Evolutionary conservation across 2,113 vertebrate species (phyloP).

Genomic region (Odontophorus gujanensis): DNA sequence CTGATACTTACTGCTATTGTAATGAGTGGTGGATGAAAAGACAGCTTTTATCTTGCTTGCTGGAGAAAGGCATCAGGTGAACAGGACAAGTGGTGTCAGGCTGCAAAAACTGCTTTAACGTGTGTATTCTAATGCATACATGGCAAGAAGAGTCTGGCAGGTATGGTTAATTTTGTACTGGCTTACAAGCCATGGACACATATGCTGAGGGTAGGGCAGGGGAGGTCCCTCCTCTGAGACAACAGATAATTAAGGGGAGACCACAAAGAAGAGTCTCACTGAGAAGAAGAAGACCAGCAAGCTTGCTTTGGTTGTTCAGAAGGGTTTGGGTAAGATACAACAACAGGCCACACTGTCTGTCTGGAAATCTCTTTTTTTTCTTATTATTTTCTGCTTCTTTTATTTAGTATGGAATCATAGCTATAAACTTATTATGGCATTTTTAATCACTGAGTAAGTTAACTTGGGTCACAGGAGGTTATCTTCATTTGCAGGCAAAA

Average conservation of each 20-base stretch:
- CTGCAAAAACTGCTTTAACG: neutral
- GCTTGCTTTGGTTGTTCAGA: neutral
- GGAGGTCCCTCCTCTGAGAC: neutral
- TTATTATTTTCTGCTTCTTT: neutral
- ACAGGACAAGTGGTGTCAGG: neutral
- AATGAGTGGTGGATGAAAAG: neutral
- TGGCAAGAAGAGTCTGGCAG: neutral
- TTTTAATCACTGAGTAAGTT: neutral
- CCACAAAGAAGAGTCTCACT: neutral
- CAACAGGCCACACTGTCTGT: neutral
- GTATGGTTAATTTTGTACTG: neutral
- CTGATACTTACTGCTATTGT: rapidly evolving
- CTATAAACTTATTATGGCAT: neutral
- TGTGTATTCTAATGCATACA: neutral
- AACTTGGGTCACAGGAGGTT: neutral
- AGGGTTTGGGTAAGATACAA: neutral
- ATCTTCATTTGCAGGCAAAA: neutral
- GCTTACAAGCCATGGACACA: neutral
- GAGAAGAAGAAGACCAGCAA: neutral
- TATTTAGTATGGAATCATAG: neutral
- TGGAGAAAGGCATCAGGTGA: neutral
- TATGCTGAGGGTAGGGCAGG: neutral
- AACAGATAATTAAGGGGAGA: neutral
- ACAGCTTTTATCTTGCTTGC: neutral
- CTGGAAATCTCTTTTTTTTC: neutral